Percentiles rank a stretch among this genome's conserved stretches.
Evolutionary conservation across 2,888 invertebrate species (phyloP).

Genomic region (Amblyjoppa fuscipennis): DNA sequence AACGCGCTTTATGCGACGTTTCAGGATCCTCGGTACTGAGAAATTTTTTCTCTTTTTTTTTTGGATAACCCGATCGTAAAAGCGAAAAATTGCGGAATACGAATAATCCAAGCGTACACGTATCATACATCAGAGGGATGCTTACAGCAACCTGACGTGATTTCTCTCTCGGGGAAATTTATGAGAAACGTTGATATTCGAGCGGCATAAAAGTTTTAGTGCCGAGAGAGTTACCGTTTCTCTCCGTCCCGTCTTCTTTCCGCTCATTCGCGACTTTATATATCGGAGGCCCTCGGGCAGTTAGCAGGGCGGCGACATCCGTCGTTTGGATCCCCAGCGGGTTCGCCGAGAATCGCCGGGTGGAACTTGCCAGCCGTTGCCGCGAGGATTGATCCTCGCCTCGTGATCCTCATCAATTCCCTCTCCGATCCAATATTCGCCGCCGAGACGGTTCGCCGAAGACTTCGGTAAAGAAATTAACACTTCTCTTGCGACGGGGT

Average conservation of each 20-base stretch:
- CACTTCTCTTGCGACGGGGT: not conserved
- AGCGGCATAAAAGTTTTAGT: constrained; percentile 55
- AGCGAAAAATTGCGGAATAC: not conserved
- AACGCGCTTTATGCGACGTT: not conserved
- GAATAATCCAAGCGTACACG: constrained; percentile 3
- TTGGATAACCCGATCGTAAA: constrained; percentile 1
- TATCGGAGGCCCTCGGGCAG: not conserved
- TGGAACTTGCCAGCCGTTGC: constrained; percentile 21
- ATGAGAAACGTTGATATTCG: constrained; percentile 35
- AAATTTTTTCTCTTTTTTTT: not conserved
- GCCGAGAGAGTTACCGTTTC: constrained; percentile 27
- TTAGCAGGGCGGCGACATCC: constrained; percentile 26
- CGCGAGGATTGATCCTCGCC: constrained; percentile 26
- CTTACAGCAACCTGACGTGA: not conserved
- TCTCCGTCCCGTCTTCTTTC: constrained; percentile 7
- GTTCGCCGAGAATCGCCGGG: not conserved
- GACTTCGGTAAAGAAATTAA: constrained; percentile 25
- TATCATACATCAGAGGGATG: not conserved
- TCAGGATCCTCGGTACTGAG: not conserved
- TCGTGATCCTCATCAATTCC: constrained; percentile 7
- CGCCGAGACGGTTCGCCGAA: not conserved
- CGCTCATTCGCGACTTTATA: constrained; percentile 39
- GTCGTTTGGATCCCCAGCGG: not conserved
- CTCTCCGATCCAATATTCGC: constrained; percentile 24
- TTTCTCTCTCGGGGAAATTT: constrained; percentile 32